Conservation (phyloP, 2,888 invertebrate species). For the Podabrus alpinus region DNA sequence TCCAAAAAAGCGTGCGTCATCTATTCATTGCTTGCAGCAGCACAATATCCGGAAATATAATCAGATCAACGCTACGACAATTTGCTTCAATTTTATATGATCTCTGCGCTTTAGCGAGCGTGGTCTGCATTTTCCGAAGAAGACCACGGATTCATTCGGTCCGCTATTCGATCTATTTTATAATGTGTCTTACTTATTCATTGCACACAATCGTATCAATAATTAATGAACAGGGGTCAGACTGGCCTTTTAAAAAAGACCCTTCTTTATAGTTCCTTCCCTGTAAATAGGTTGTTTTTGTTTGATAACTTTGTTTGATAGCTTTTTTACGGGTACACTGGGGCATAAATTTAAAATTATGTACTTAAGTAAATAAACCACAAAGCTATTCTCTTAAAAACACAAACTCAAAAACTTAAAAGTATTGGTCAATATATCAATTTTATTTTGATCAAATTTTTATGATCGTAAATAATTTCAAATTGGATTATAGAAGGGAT, state of each 20-base stretch:
- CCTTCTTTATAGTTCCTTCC: constrained; percentile 55
- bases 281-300: constrained; percentile 56
- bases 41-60: constrained; percentile 48
- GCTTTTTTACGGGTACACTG: constrained; percentile 52
- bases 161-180: constrained; percentile 47
- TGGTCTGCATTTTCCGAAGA: constrained; percentile 46
- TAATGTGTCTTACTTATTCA: constrained; percentile 57
- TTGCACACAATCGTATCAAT: constrained; percentile 57
- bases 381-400: not conserved
- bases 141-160: constrained; percentile 30
- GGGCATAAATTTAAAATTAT: constrained; percentile 55
- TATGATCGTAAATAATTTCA: not conserved
- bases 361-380: constrained; percentile 20
- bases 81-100: constrained; percentile 55
- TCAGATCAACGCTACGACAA: constrained; percentile 52
- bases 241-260: constrained; percentile 52
- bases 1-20: constrained; percentile 34
- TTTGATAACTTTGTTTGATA: constrained; percentile 57
- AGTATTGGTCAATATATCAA: not conserved
- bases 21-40: constrained; percentile 37
- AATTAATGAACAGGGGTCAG: constrained; percentile 56
- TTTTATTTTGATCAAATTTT: not conserved
- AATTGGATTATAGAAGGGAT: not conserved
- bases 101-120: constrained; percentile 49
- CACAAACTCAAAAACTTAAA: not conserved